phyloP scores from a whole-genome alignment of 2,113 vertebrate species.

The Megaceryle maxima region DNA sequence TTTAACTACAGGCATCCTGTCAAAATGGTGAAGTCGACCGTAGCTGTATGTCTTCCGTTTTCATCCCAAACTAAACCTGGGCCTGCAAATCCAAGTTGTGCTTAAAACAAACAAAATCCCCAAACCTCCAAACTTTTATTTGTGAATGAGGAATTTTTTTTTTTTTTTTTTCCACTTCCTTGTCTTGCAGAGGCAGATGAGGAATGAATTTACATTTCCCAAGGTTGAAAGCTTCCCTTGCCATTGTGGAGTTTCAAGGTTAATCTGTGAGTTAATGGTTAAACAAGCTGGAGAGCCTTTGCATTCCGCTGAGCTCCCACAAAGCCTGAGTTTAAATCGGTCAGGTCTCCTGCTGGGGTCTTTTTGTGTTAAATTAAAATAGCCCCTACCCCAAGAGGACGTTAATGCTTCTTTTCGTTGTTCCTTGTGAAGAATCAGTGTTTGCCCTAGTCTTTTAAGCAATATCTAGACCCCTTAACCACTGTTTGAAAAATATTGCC shows the following conservation, averaged over 20 bases:
- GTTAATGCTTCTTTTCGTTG: accelerated
- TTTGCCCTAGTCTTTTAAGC: not conserved
- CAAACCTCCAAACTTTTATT: not conserved
- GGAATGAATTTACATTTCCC: not conserved
- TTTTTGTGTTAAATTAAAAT: not conserved
- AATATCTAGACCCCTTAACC: not conserved
- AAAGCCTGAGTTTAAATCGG: not conserved
- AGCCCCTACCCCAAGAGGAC: not conserved
- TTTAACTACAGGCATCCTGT: not conserved
- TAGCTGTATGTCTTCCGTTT: not conserved
- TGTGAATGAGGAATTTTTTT: not conserved
- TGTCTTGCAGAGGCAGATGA: not conserved
- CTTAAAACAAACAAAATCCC: not conserved
- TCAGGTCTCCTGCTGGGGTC: not conserved
- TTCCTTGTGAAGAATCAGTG: not conserved
- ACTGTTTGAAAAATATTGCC: not conserved
- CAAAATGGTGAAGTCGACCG: not conserved
- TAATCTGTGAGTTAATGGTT: not conserved
- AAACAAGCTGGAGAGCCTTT: not conserved
- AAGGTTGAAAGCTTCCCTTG: not conserved
- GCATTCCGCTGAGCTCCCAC: not conserved
- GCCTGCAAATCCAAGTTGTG: not conserved
- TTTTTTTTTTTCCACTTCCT: not conserved
- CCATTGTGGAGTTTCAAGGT: not conserved
- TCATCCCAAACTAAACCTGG: not conserved